A percentile compares a stretch with the other conserved stretches of the same genome.
phyloP scores from a whole-genome alignment of 1,140 invertebrate genomes.

The Sinella curviseta region DNA sequence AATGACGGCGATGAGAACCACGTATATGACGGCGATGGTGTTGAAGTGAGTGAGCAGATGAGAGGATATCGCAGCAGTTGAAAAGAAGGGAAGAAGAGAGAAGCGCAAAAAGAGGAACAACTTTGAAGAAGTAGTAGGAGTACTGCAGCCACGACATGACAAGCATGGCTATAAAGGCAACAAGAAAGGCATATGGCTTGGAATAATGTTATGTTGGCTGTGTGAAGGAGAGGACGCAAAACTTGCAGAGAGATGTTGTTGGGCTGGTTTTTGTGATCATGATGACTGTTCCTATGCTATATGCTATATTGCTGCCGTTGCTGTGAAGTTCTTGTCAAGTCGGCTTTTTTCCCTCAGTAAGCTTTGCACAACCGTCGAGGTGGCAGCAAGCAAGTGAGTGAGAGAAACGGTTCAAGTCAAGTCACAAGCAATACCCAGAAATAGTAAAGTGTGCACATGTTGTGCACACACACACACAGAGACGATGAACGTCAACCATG shows the following conservation, averaged over 20 bases:
- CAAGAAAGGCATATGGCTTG: background rate
- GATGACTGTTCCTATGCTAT: background rate
- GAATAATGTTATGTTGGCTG: background rate
- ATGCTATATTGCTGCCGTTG: background rate
- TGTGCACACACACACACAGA: background rate
- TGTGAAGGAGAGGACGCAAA: background rate
- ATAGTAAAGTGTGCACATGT: background rate
- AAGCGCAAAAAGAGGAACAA: background rate
- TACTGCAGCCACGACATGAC: background rate
- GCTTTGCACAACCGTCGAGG: slow-evolving; percentile 26
- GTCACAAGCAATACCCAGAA: background rate
- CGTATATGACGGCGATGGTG: background rate
- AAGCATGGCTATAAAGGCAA: background rate
- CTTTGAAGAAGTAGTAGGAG: background rate
- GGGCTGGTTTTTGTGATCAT: background rate
- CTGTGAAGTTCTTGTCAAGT: slow-evolving; percentile 23
- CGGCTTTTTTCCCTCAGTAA: slow-evolving; percentile 23
- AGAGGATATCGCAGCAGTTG: background rate
- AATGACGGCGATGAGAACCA: background rate
- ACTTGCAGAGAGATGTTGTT: background rate
- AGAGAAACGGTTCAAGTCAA: background rate
- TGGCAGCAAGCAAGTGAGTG: slow-evolving; percentile 2
- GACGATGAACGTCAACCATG: background rate
- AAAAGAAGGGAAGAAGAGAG: background rate
- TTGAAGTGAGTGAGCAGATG: background rate